Base-by-base conservation (phyloP, 2,888 invertebrate genomes). In the Polydrusus pterygomalis region DNA sequence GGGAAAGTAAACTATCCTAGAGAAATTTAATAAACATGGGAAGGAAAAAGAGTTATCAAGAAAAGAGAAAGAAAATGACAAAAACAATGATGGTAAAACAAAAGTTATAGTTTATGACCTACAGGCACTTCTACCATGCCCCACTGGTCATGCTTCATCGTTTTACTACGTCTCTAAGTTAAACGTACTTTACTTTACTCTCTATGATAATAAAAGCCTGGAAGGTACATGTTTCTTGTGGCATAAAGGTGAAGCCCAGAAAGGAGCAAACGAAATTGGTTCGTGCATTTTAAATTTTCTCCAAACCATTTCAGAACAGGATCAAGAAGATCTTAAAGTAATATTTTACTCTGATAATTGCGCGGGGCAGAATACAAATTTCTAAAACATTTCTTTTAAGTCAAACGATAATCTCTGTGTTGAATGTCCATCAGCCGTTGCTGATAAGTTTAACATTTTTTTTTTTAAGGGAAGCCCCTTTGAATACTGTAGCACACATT, bases 321-420 rank as follows among this genome's bases (percentile, higher is more conserved):
- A 7, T 25, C 1, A 38, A 15, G 34, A 30, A 9, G 40, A 43
- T 13, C 2, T 43, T 8, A 2, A 13, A 11, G 10, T 43, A 9
- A 13, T 43, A 2, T 47, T 64, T 25, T 64, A 64, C 17, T 64
- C 64, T 9, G 64, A 64, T 15, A 64, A 64, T 64, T 64, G 64
- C 25, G 45, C 18, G 5, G 45, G 64, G 13, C 40, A 43, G 10
- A 43, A 43, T 13, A 43, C 3, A 10, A 43, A 43, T 43, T n/a
- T n/a, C n/a, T n/a, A n/a, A n/a, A n/a, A n/a, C n/a, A n/a, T n/a
- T n/a, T n/a, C n/a, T n/a, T n/a, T n/a, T n/a, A n/a, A n/a, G n/a
- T n/a, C n/a, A n/a, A n/a, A n/a, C n/a, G n/a, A n/a, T n/a, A n/a
- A n/a, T n/a, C n/a, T n/a, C n/a, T n/a, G n/a, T n/a, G n/a, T n/a